Percentiles rank a stretch among this genome's conserved stretches.
phyloP scores from a whole-genome alignment of 2,888 invertebrate species.

The Tachina lurida region DNA sequence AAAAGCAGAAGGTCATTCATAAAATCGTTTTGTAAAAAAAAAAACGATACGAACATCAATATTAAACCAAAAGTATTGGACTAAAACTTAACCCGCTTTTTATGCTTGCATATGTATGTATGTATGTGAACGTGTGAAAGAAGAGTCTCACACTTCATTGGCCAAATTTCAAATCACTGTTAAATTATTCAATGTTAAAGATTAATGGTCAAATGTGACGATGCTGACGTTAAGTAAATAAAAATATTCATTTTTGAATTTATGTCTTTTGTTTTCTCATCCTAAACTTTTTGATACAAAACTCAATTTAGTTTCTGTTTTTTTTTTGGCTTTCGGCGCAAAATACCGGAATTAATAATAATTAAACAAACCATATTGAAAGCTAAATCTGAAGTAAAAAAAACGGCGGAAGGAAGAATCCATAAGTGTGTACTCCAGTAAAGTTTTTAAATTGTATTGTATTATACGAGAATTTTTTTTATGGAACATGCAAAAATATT shows the following conservation, averaged over 20 bases:
- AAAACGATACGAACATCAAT: not conserved
- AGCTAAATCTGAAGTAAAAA: not conserved
- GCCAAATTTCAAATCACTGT: not conserved
- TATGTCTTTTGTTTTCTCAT: not conserved
- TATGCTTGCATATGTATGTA: not conserved
- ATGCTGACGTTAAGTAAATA: constrained; percentile 29
- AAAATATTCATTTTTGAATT: constrained; percentile 16
- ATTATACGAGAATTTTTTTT: too few relatives aligned
- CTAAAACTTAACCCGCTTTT: constrained; percentile 12
- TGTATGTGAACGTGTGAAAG: not conserved
- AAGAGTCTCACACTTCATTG: not conserved
- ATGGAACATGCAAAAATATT: too few relatives aligned
- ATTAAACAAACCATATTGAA: not conserved
- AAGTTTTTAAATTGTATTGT: too few relatives aligned
- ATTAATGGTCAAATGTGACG: constrained; percentile 34
- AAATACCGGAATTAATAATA: constrained; percentile 41
- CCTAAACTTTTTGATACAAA: not conserved
- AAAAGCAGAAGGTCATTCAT: constrained; percentile 47
- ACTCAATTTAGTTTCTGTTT: not conserved
- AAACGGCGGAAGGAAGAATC: constrained; percentile 14
- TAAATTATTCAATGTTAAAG: constrained; percentile 29
- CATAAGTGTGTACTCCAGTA: not conserved
- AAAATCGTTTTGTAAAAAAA: not conserved
- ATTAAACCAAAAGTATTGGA: constrained; percentile 28
- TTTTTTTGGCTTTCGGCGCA: constrained; percentile 2